Conservation (phyloP, 2,797 vertebrate genomes). For the Crotalus adamanteus region DNA sequence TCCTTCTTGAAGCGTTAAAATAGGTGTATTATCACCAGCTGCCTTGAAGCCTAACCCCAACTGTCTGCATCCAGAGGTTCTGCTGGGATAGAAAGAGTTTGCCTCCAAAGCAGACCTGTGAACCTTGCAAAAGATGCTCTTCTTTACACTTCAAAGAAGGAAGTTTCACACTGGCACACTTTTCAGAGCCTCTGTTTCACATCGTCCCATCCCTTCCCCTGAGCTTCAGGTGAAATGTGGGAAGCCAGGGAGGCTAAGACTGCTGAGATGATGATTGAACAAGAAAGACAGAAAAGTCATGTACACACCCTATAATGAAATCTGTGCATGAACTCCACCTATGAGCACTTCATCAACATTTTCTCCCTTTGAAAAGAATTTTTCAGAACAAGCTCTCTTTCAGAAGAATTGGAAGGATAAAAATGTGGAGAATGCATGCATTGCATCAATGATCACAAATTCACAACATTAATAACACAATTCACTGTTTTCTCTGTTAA, state of each 20-base stretch:
- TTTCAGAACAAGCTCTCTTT: background rate
- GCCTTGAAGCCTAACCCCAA: background rate
- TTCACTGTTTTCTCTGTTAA: background rate
- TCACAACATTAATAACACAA: background rate
- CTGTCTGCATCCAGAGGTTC: background rate
- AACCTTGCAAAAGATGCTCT: background rate
- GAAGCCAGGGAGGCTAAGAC: background rate
- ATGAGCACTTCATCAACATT: background rate
- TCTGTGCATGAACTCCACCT: background rate
- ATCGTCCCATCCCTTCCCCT: background rate
- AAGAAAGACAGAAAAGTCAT: background rate
- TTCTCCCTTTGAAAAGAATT: background rate
- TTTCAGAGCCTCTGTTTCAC: background rate
- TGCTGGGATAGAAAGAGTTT: background rate
- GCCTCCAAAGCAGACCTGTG: background rate
- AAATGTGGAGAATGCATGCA: background rate
- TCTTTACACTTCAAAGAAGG: background rate
- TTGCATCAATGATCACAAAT: background rate
- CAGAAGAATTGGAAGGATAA: background rate
- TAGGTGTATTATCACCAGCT: background rate
- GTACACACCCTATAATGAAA: background rate
- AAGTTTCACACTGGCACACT: background rate
- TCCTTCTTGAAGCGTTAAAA: background rate
- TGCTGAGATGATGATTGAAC: background rate
- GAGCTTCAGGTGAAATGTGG: background rate